phyloP scores from a whole-genome alignment of 2,888 invertebrate genomes.

The Heliconius aoede region DNA sequence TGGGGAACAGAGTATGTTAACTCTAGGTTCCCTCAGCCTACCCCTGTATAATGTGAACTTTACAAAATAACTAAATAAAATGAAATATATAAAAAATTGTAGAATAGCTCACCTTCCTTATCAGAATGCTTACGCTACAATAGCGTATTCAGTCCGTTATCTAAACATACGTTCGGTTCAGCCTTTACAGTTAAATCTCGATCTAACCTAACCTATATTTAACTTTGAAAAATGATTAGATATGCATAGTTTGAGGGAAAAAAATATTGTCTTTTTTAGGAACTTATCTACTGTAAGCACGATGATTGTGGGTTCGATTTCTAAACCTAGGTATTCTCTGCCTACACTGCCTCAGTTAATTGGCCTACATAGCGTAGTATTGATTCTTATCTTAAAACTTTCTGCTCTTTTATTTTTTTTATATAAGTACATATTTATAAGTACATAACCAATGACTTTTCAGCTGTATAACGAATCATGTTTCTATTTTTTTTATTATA shows the following conservation, averaged over 20 bases:
- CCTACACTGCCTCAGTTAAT: too few relatives aligned
- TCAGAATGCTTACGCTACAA: slow-evolving; percentile 39
- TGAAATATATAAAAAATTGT: not conserved
- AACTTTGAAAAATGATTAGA: slow-evolving; percentile 22
- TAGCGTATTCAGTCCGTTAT: slow-evolving; percentile 39
- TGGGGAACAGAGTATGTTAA: too few relatives aligned
- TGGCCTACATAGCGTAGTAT: too few relatives aligned
- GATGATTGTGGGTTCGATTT: not conserved
- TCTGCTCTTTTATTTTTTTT: too few relatives aligned
- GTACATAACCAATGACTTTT: not conserved
- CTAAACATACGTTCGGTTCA: slow-evolving; percentile 39
- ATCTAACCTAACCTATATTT: slow-evolving; percentile 37
- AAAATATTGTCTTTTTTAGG: not conserved
- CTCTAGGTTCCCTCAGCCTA: not conserved
- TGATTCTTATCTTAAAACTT: too few relatives aligned
- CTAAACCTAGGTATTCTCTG: not conserved
- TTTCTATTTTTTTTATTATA: not conserved
- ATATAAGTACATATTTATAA: too few relatives aligned
- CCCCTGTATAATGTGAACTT: not conserved
- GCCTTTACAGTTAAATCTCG: slow-evolving; percentile 34
- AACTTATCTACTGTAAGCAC: not conserved
- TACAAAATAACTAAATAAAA: not conserved
- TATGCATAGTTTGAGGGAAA: slow-evolving; percentile 14
- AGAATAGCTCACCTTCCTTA: slow-evolving; percentile 37
- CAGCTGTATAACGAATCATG: not conserved